Base-by-base conservation (phyloP, 2,888 invertebrate species). In the Trissoscelio sp. region DNA sequence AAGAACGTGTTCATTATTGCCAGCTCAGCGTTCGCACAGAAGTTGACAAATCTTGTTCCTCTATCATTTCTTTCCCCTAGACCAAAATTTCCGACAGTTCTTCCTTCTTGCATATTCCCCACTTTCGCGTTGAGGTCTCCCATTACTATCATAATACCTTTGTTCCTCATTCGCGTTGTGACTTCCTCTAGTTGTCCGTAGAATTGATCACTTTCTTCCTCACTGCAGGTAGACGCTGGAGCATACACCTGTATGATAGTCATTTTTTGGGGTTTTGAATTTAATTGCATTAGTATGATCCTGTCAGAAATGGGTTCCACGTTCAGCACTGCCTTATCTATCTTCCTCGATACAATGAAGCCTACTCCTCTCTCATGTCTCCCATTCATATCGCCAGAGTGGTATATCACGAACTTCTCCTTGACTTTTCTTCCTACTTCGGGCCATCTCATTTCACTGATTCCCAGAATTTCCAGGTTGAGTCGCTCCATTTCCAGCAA, bases 41-140 rank as follows among this genome's bases (percentile, higher is more conserved):
- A 53, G 1, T 53, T 5, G 2, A 31, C 28, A 24, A 53, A 53
- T 24, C 28, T 28, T 53, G 5, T 11, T 3, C 28, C 53, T 3
- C 53, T 24, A 4, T 53, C 53, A 18, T 53, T 53, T 31, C 12
- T 24, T 12, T 3, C 31, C 0, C 53, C 53, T 2, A 28, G 24
- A 1, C 53, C 53, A 53, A 53, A 53, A n/a, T 53, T 22, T 18
- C 48, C 22, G 11, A 48, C 24, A 48, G 24, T 22, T 2, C 6
- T 24, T 2, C 48, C 48, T 22, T 7, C n/a, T 22, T 24, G 11
- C 11, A 3, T 3, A 11, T n/a, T 22, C 11, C 48, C 22, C 22
- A 48, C 24, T 22, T 48, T 48, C 3, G 46, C 12, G 11, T 46
- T 46, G 2, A 46, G 46, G 14, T 46, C 46, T 46, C 37, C 37